Evolutionary conservation across 2,888 invertebrate genomes (phyloP), one percentile per base, ranked within the genome.

Genomic region (Adelphocoris suturalis): DNA sequence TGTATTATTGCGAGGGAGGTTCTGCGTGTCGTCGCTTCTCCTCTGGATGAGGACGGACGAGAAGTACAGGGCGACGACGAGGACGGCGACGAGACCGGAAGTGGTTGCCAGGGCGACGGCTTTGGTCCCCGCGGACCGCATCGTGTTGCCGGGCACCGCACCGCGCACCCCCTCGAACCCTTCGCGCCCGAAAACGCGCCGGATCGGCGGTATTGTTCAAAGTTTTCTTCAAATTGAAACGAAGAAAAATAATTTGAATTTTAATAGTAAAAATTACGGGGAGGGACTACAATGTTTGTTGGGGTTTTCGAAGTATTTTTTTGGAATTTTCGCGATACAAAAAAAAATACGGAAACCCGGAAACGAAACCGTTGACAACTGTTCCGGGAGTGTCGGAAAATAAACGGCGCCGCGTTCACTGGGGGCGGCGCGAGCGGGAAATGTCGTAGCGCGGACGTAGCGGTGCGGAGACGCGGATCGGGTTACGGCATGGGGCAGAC

Each of bases 111-210:
- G 47, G 27, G 88, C 88, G 28, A 88, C 55, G 80, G 80, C 88
- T 78, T 80, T 88, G 78, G 88, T 76, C 55, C 88, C 88, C 48
- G 88, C 88, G 76, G 88, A 88, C 88, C 88, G 80, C 88, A 88
- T 88, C 88, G 27, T 85, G 27, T 23, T 47, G 28, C 55, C 12
- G 16, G 68, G 75, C 37, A 52, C 37, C 68, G 68, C 46, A 86
- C 86, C 61, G 86, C 86, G 23, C 68, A 86, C 82, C 48, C 82
- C 47, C 46, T 78, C 78, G 37, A 68, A 68, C 68, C 68, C 68
- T 23, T 23, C 68, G 68, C 68, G 68, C 68, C 68, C 68, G 68
- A 68, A 68, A 68, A 68, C 68, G 13, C 68, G 68, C 19, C 19
- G 23, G 12, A 23, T 27, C 5, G 68, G 23, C 68, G 68, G 68